phyloP scores from a whole-genome alignment of 2,888 invertebrate species.

The Agrilus biguttatus region DNA sequence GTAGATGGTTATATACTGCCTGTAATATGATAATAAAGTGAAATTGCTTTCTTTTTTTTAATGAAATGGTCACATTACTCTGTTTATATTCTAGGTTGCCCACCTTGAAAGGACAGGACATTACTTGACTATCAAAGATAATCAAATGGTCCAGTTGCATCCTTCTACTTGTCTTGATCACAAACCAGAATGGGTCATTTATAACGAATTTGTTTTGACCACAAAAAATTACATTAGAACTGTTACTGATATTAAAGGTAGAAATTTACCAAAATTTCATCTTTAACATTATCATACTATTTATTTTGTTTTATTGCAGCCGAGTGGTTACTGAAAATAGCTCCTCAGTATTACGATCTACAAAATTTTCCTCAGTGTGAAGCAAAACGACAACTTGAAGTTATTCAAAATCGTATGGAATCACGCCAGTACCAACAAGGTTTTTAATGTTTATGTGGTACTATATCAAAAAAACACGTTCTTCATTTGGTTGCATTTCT shows the following conservation, averaged over 20 bases:
- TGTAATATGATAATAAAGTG: too few species aligned
- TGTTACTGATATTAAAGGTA: slow-evolving; percentile 97
- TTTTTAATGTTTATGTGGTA: slow-evolving; percentile 40
- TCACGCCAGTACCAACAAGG: slow-evolving; percentile 81
- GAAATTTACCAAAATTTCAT: slow-evolving; percentile 27
- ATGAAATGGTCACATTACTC: too few species aligned
- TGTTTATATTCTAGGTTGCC: slow-evolving; percentile 52
- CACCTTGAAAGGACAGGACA: slow-evolving; percentile 96
- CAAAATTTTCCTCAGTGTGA: slow-evolving; percentile 97
- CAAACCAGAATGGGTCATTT: slow-evolving; percentile 99
- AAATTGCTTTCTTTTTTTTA: too few species aligned
- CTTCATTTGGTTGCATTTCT: background rate
- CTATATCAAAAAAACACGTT: too few species aligned
- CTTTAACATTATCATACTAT: background rate
- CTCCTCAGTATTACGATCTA: slow-evolving; percentile 97
- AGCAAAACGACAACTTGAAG: slow-evolving; percentile 82
- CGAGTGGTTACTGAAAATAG: slow-evolving; percentile 87
- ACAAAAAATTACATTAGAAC: slow-evolving; percentile 99
- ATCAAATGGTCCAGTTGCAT: slow-evolving; percentile 97
- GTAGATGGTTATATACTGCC: too few species aligned
- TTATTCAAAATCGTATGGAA: slow-evolving; percentile 73
- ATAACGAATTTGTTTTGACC: slow-evolving; percentile 98
- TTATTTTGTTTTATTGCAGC: slow-evolving; percentile 36
- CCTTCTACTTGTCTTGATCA: slow-evolving; percentile 98
- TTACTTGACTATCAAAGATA: slow-evolving; percentile 97